A percentile compares a stretch with the other conserved stretches of the same genome.
Evolutionary conservation across 2,113 vertebrate genomes (phyloP).

Genomic region (Hemicordylus capensis): DNA sequence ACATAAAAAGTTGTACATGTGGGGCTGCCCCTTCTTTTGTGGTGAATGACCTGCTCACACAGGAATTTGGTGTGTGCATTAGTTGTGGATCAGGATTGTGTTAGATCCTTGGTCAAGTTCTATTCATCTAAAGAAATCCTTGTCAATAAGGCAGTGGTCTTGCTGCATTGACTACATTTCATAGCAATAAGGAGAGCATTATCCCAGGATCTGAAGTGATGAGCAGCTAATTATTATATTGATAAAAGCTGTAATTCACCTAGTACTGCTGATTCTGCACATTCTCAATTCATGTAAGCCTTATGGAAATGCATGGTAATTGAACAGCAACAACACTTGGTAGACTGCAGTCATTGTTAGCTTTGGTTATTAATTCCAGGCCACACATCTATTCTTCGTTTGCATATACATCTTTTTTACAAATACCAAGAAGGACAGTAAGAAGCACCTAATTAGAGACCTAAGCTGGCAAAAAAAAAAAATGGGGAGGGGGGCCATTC

Average conservation of each 20-base stretch:
- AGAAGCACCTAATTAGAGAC: background rate
- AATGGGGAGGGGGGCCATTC: accelerated
- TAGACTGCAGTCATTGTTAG: background rate
- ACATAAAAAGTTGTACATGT: background rate
- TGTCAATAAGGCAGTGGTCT: background rate
- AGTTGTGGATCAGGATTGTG: background rate
- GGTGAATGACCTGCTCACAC: background rate
- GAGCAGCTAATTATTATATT: background rate
- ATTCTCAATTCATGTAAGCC: background rate
- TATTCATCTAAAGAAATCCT: background rate
- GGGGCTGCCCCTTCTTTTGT: background rate
- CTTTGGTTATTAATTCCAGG: background rate
- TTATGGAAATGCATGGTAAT: background rate
- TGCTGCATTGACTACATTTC: background rate
- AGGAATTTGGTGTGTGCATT: background rate
- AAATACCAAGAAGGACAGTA: background rate
- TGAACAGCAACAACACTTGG: background rate
- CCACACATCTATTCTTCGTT: background rate
- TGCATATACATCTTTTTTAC: background rate
- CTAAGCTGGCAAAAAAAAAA: background rate
- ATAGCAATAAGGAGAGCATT: background rate
- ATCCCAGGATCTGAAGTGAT: background rate
- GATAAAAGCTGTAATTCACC: background rate
- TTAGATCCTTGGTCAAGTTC: background rate
- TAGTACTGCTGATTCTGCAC: background rate